Base-by-base conservation (phyloP, 2,797 vertebrate species). In the Chrosomus eos region DNA sequence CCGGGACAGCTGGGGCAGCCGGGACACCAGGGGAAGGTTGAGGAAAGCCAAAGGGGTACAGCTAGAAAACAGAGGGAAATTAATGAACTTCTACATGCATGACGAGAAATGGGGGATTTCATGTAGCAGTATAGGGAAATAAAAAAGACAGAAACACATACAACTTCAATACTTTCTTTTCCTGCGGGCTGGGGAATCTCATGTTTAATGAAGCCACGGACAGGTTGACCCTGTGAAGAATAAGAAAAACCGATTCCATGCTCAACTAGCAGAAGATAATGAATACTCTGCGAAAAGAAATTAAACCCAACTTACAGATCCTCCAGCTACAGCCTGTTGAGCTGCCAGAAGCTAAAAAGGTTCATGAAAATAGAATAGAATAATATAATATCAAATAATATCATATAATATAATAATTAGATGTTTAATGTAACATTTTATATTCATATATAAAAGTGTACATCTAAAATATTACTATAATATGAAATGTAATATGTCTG, bases 131-230 rank as follows among this genome's bases (percentile, higher is more conserved):
- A 33, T 33, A 66, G 14, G 3, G 8, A 8, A 13, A 2, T 21
- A n/a, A 31, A 73, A 74, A 81, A 45, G 21, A 3, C 51, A 13
- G 19, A 74, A 31, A 10, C 58, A 87, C 90, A 88, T 66, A 93
- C 92, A 75, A 92, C 72, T 4, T 93, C 92, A 26, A 88, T 71
- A 19, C 62, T 89, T 18, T 86, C 88, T 77, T 11, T 68, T 18
- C 91, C 91, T 3, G 80, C 74, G 4, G 85, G 51, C 38, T 88
- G 23, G 0, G 55, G 89, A 62, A 93, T 81, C 82, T 93, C 91
- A 5, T 93, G 90, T 86, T 93, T 94, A 78, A 93, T 90, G 84
- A 93, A 91, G 40, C 93, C 92, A 3, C 45, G 88, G 55, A 89
- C 31, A 70, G 73, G 53, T n/a, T 48, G 45, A 75, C 19, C 72